Evolutionary conservation across 2,888 invertebrate genomes (phyloP), one percentile per base, ranked within the genome.

Genomic region (Caradrina clavipalpis): DNA sequence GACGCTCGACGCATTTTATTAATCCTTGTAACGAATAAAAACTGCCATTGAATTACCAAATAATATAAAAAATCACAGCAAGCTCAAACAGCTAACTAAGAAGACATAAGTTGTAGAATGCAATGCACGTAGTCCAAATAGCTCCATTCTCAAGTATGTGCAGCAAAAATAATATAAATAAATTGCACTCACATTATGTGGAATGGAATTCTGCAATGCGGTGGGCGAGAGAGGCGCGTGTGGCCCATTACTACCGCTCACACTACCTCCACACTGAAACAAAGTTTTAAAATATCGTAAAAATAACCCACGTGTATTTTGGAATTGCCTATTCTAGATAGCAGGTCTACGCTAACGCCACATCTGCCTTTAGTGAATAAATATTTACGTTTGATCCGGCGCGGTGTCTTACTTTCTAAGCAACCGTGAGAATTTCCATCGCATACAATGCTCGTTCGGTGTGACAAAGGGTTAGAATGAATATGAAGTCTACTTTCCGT

Each of bases 151-250:
- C 57, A 69, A 80, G 76, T 55, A 76, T 76, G 71, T 76, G 74
- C 66, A 69, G 69, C 60, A 70, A 80, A 77, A 77, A 73, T 73
- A 73, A 75, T 63, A 68, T 74, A 74, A 76, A 76, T 67, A 78
- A 79, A 78, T 73, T 69, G 68, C 70, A 93, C 95, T 95, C 87
- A 96, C 96, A 88, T 94, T 95, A 87, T 95, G 95, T 88, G 93
- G 91, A 88, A 93, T 90, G 83, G 94, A 91, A 88, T 91, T 94
- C 89, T 95, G 95, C 92, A 95, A 88, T 88, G 94, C 93, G 89
- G 94, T 94, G 86, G 96, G 95, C 88, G 96, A 96, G 75, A 96
- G 94, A 85, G 95, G 95, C 89, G 92, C 95, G 91, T 92, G 95
- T 81, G 93, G 95, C 88, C 95, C 95, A 94, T 95, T 94, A 91